Conservation (phyloP, 1,140 invertebrate genomes). For the Apis laboriosa region DNA sequence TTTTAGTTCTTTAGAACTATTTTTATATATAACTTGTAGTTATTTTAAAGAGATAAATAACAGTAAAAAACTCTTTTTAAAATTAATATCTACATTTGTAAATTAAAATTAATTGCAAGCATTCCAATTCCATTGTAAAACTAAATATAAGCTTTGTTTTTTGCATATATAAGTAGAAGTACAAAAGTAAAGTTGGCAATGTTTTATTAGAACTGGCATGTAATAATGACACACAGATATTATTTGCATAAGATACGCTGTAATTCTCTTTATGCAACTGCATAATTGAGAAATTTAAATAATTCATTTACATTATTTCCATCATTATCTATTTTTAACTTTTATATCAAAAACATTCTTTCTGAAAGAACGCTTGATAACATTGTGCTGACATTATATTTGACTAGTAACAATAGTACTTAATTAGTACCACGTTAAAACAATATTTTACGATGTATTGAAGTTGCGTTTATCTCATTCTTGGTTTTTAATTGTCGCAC, state of each 20-base stretch:
- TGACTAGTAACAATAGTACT: conserved; percentile 45
- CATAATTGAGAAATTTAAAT: conserved; percentile 35
- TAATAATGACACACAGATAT: conserved; percentile 45
- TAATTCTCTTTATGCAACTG: conserved; percentile 35
- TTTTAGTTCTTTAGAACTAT: not conserved
- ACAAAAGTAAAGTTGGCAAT: conserved; percentile 58
- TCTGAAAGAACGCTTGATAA: conserved; percentile 28
- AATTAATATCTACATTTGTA: conserved; percentile 21
- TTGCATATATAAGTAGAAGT: conserved; percentile 41
- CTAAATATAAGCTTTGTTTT: conserved; percentile 35
- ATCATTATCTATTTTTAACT: conserved; percentile 12
- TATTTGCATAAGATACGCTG: conserved; percentile 49
- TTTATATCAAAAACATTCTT: conserved; percentile 22
- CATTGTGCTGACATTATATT: conserved; percentile 52
- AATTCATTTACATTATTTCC: conserved; percentile 15
- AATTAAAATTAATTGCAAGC: conserved; percentile 27
- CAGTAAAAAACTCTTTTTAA: conserved; percentile 5
- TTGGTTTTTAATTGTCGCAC: conserved; percentile 34
- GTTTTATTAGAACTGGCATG: conserved; percentile 56
- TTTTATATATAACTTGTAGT: conserved; percentile 30
- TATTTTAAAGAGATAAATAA: conserved; percentile 20
- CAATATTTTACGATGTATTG: conserved; percentile 18
- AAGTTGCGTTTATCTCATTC: conserved; percentile 13
- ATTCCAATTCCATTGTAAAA: conserved; percentile 38
- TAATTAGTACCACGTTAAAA: conserved; percentile 43